Evolutionary conservation across 2,797 vertebrate genomes (phyloP), one percentile per base, ranked within the genome.

Genomic region (Lepus oiostolus): DNA sequence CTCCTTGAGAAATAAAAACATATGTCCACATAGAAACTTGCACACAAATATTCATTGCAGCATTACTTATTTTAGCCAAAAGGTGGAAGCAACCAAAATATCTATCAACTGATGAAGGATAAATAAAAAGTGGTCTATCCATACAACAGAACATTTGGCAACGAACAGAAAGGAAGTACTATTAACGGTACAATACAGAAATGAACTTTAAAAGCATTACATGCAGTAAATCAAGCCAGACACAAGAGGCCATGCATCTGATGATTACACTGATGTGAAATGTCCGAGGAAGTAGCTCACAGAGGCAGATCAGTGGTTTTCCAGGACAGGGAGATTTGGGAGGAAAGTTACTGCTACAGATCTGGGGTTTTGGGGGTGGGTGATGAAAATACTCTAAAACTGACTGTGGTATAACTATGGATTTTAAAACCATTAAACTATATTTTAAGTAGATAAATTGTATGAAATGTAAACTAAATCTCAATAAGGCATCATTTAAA

Each of bases 361-460:
- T 35, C 50, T 26, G 6, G 7, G 28, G 38, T 83, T 16, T 5
- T 4, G 65, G 17, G 42, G 42, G 42, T 9, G 8, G 52, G 32
- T 74, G 26, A 87, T 30, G 32, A 94, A 93, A 89, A 76, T 70
- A n/a, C 26, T 95, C 79, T 58, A 83, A 92, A 95, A 75, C 4
- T 77, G 38, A 89, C 35, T 92, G n/a, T 35, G 50, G 24, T 47
- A 11, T 13, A 82, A 72, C 30, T 82, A 38, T 68, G 7, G 60
- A 88, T 65, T 90, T 80, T 87, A 50, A 84, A 95, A 32, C 2
- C n/a, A 77, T 54, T 83, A 67, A 94, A 85, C 16, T 84, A 12
- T 52, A 86, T 65, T 94, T 95, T 91, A 95, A 96, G 52, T 74
- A 38, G 52, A 86, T 88, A 30, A 72, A 88, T 54, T 76, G 21